Conservation (phyloP, 2,113 vertebrate genomes). For the Corythaixoides concolor region DNA sequence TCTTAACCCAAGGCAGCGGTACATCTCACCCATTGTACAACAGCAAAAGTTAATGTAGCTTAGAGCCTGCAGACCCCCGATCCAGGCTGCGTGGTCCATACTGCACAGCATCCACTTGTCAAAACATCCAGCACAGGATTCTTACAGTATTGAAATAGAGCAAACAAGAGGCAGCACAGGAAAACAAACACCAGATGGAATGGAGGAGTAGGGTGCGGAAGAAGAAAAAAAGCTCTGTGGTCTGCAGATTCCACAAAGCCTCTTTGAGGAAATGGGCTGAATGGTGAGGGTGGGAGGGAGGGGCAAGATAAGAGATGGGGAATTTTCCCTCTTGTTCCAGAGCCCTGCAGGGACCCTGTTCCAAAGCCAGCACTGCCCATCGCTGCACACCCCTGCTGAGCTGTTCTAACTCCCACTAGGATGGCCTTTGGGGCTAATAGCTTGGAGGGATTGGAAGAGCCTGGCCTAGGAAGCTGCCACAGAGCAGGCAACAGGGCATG, state of each 20-base stretch:
- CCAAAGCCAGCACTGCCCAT: neutral
- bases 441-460: neutral
- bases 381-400: neutral
- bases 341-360: neutral
- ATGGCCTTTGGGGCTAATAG: neutral
- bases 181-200: neutral
- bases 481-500: neutral
- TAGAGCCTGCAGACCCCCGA: neutral
- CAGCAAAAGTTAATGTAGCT: rapidly evolving
- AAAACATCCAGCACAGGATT: neutral
- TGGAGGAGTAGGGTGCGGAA: neutral
- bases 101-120: neutral
- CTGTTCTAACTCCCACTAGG: neutral
- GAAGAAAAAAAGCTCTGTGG: neutral
- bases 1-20: neutral
- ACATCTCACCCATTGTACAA: neutral
- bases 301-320: neutral
- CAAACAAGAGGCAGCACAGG: neutral
- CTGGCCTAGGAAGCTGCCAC: neutral
- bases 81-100: neutral
- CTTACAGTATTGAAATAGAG: neutral
- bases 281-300: neutral
- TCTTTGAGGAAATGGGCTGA: neutral
- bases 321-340: neutral
- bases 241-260: neutral